Conservation (phyloP, 2,113 vertebrate genomes). For the Tragelaphus imberbis region DNA sequence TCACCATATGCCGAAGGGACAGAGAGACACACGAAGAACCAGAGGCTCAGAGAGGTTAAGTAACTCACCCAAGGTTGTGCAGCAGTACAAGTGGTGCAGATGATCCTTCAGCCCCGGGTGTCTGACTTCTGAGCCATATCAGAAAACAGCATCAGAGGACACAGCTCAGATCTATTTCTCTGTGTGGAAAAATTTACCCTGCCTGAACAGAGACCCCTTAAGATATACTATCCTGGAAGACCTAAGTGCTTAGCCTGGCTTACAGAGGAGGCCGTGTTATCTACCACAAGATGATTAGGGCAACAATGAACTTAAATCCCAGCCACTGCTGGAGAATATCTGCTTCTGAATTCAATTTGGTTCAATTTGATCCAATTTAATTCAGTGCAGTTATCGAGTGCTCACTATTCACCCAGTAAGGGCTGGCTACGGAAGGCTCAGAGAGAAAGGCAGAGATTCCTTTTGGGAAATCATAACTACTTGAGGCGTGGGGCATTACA, state of each 20-base stretch:
- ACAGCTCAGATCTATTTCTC: background rate
- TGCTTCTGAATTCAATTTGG: constrained; percentile 54
- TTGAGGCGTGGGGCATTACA: background rate
- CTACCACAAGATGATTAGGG: constrained; percentile 43
- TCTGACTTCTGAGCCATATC: background rate
- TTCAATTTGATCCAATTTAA: constrained; percentile 53
- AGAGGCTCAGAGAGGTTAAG: background rate
- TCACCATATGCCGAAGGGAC: background rate
- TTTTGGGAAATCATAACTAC: background rate
- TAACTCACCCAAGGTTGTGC: background rate
- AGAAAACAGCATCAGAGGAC: constrained; percentile 26
- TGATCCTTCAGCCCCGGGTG: background rate
- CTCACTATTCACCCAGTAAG: background rate
- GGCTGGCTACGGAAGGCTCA: background rate
- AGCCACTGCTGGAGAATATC: constrained; percentile 35
- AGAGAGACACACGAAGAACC: background rate
- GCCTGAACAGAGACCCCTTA: constrained; percentile 7
- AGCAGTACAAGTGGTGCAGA: background rate
- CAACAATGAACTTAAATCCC: constrained; percentile 33
- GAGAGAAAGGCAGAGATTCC: background rate
- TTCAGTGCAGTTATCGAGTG: background rate
- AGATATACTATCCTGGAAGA: background rate
- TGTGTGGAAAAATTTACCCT: background rate
- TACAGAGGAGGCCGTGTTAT: background rate
- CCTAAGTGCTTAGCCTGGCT: constrained; percentile 17